Evolutionary conservation across 1,140 invertebrate species (phyloP).

Genomic region (Hycleus phaleratus): DNA sequence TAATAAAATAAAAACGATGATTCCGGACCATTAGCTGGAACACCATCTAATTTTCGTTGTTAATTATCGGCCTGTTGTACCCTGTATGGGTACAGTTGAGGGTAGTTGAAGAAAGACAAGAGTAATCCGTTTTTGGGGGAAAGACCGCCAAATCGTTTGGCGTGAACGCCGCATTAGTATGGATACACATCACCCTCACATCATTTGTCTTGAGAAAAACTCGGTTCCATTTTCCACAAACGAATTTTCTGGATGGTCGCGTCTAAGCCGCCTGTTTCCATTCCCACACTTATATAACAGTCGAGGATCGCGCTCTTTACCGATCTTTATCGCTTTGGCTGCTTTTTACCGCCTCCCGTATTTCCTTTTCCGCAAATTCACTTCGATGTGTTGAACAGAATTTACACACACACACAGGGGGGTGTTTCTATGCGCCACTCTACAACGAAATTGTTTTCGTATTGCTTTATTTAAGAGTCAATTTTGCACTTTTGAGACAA

Average conservation of each 20-base stretch:
- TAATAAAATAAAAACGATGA: no score
- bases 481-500: constrained; percentile 6
- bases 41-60: no score
- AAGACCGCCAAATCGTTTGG: neutral
- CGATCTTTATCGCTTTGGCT: constrained; percentile 18
- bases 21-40: no score
- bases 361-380: constrained; percentile 2
- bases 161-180: constrained; percentile 34
- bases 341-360: constrained; percentile 23
- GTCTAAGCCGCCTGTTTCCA: constrained; percentile 12
- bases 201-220: constrained; percentile 42
- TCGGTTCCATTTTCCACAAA: constrained; percentile 40
- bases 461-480: constrained; percentile 12
- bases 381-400: no score
- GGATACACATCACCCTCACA: constrained; percentile 36
- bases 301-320: constrained; percentile 20
- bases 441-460: constrained; percentile 8
- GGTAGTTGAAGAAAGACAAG: neutral
- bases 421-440: no score
- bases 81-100: neutral
- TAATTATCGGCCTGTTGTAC: neutral
- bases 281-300: constrained; percentile 26
- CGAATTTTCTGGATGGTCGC: constrained; percentile 40
- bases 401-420: no score
- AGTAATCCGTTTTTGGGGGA: no score